A percentile compares a stretch with the other conserved stretches of the same genome.
These are phyloP conservation scores for Corythaixoides concolor DNA, from an alignment of 2,113 vertebrate species.

Conservation along the genomic window DNA sequence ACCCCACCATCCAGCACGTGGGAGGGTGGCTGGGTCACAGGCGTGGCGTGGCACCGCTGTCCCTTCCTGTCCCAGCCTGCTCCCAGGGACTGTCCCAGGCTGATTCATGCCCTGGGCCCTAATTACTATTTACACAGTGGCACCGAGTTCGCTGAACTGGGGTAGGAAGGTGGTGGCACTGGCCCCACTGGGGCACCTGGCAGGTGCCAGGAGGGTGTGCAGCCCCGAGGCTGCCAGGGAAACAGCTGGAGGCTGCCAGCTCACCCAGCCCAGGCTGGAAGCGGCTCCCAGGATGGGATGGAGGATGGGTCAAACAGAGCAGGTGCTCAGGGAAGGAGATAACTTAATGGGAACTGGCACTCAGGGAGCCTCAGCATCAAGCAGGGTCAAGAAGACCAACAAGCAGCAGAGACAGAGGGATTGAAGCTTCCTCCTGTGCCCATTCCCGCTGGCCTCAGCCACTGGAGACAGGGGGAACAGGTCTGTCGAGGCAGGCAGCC, in stretches of 20 bases:
- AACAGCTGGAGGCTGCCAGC: not conserved
- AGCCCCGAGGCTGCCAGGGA: not conserved
- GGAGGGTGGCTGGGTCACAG: slow-evolving; percentile 9
- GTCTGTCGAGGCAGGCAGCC: slow-evolving; percentile 9
- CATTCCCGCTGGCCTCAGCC: not conserved
- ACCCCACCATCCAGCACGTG: accelerated
- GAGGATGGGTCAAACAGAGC: not conserved
- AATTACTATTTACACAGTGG: slow-evolving; percentile 36
- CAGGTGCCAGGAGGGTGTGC: not conserved
- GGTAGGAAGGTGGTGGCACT: not conserved
- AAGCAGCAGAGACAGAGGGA: not conserved
- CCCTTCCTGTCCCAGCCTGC: slow-evolving; percentile 26
- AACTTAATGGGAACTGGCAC: not conserved
- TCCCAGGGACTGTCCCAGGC: not conserved
- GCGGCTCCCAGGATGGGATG: not conserved
- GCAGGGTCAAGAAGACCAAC: not conserved
- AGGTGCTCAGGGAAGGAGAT: not conserved
- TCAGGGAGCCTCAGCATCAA: accelerated
- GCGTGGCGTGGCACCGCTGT: accelerated
- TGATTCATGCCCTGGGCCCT: slow-evolving; percentile 16
- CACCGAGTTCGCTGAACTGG: not conserved
- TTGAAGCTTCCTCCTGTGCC: not conserved
- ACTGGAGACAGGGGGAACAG: slow-evolving; percentile 26
- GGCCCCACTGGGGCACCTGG: not conserved
- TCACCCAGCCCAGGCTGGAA: accelerated